phyloP scores from a whole-genome alignment of 2,113 vertebrate genomes.

The Poecilia latipinna region DNA sequence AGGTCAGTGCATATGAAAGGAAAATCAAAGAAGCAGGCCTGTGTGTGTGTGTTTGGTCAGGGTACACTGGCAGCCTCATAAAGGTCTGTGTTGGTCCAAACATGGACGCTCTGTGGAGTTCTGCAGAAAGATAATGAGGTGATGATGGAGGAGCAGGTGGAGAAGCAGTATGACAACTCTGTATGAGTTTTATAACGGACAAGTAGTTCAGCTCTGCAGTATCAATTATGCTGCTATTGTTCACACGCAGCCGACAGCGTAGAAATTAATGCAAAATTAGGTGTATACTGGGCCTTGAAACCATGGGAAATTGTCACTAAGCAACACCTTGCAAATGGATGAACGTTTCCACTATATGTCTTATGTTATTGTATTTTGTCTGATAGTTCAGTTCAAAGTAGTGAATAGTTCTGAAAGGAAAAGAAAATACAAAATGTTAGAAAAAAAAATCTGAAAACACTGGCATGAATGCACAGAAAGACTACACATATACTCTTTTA shows the following conservation, averaged over 20 bases:
- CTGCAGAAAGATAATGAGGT: constrained; percentile 18
- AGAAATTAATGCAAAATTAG: too few relatives aligned
- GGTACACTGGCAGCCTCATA: constrained; percentile 8
- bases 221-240: background rate
- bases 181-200: constrained; percentile 27
- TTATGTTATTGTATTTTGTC: background rate
- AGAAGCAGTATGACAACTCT: background rate
- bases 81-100: constrained; percentile 10
- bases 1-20: constrained; percentile 9
- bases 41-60: constrained; percentile 24
- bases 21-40: constrained; percentile 9
- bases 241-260: background rate
- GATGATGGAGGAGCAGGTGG: constrained; percentile 61
- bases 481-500: too few relatives aligned
- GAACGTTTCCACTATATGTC: background rate
- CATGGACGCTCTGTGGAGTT: background rate
- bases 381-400: background rate
- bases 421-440: background rate
- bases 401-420: background rate
- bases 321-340: background rate
- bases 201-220: background rate
- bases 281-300: background rate
- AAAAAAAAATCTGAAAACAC: too few relatives aligned
- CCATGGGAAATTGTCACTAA: background rate
- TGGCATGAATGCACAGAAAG: too few relatives aligned